Conservation (phyloP, 1,140 invertebrate species). For the Aphelenchoides fujianensis region DNA sequence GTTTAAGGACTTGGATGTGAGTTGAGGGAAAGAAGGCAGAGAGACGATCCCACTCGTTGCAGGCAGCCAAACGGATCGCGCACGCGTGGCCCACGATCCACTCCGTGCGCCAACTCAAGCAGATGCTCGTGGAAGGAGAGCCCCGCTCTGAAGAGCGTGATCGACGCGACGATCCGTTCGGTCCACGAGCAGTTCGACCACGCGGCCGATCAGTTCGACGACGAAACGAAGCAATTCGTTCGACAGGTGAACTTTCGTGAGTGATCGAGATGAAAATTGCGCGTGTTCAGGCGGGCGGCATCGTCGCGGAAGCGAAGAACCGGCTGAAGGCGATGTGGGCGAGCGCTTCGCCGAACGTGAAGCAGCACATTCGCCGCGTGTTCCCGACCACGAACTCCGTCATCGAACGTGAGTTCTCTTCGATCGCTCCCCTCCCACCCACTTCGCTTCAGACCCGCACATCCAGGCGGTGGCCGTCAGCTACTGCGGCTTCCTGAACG, state of each 20-base stretch:
- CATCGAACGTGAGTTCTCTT: background rate
- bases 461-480: background rate
- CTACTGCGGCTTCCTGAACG: background rate
- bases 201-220: background rate
- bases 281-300: background rate
- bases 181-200: background rate
- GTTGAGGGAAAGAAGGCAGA: too few species aligned
- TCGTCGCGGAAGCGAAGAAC: background rate
- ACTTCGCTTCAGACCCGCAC: background rate
- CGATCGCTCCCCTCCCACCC: background rate
- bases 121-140: too few species aligned
- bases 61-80: too few species aligned
- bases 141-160: background rate
- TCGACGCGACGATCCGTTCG: background rate
- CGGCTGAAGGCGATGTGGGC: background rate
- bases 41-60: too few species aligned
- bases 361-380: background rate
- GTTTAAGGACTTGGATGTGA: background rate
- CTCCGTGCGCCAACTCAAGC: too few species aligned
- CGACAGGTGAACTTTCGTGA: background rate
- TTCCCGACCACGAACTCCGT: background rate
- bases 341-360: background rate
- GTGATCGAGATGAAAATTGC: too few species aligned
- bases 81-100: too few species aligned
- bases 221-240: background rate